Percentiles rank a stretch among this genome's conserved stretches.
phyloP scores from a whole-genome alignment of 1,140 invertebrate species.

The Stratiolaelaps scimitus region DNA sequence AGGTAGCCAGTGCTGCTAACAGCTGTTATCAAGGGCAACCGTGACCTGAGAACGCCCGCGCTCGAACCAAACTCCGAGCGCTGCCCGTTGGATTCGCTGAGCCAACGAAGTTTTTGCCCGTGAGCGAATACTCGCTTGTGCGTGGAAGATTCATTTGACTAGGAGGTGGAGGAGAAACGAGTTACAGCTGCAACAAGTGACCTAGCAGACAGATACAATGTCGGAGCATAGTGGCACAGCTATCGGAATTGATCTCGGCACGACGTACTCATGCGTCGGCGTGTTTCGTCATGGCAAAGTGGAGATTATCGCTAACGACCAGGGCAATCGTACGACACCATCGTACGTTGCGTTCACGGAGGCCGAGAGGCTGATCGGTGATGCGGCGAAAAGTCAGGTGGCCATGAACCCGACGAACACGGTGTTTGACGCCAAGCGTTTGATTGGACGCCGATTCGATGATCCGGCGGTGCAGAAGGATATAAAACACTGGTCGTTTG shows the following conservation, averaged over 20 bases:
- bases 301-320: slow-evolving; percentile 50
- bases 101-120: too few species aligned
- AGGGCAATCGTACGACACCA: slow-evolving; percentile 48
- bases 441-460: slow-evolving; percentile 43
- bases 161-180: too few species aligned
- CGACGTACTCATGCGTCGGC: slow-evolving; percentile 38
- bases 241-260: slow-evolving; percentile 39
- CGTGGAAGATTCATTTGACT: too few species aligned
- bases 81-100: too few species aligned
- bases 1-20: too few species aligned
- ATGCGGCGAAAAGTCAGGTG: slow-evolving; percentile 55
- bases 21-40: too few species aligned
- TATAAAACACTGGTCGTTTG: slow-evolving; percentile 44
- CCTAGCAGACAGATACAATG: too few species aligned
- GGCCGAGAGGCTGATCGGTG: slow-evolving; percentile 84
- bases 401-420: slow-evolving; percentile 48
- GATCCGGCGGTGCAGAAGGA: slow-evolving; percentile 41
- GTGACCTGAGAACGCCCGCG: too few species aligned
- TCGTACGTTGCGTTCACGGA: slow-evolving; percentile 48
- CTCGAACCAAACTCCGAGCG: too few species aligned
- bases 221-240: slow-evolving; percentile 31
- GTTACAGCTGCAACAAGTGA: too few species aligned
- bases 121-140: too few species aligned
- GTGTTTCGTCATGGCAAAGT: slow-evolving; percentile 45
- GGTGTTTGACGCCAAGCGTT: slow-evolving; percentile 46